A percentile compares a stretch with the other conserved stretches of the same genome.
Conservation (phyloP, 2,113 vertebrate genomes). For the Laterallus jamaicensis region DNA sequence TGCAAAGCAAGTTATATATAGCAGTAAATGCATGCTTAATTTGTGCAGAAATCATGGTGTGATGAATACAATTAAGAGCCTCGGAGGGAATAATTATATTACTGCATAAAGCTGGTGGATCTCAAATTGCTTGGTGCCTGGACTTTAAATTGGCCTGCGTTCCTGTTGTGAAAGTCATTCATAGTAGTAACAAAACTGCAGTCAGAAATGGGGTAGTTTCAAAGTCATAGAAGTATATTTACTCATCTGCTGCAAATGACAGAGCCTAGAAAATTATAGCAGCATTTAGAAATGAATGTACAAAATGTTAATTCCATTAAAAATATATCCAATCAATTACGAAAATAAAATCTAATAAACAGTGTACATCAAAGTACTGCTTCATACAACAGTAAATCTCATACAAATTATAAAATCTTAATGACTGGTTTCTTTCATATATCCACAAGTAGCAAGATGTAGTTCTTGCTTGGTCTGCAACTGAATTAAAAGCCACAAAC, state of each 20-base stretch:
- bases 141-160: constrained; percentile 85
- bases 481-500: not conserved
- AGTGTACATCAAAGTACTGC: not conserved
- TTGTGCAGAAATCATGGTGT: constrained; percentile 88
- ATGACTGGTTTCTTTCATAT: not conserved
- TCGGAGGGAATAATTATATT: constrained; percentile 89
- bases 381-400: not conserved
- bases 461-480: not conserved
- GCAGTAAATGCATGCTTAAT: constrained; percentile 87
- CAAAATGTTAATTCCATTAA: not conserved
- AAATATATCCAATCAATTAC: not conserved
- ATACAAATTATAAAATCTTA: not conserved
- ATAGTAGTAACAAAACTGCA: constrained; percentile 71
- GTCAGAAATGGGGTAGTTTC: constrained; percentile 71
- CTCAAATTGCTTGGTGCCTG: constrained; percentile 86
- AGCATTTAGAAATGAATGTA: not conserved
- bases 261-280: constrained; percentile 15
- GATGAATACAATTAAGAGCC: constrained; percentile 90
- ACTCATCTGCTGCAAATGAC: constrained; percentile 50
- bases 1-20: constrained; percentile 87
- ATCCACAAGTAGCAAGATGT: not conserved
- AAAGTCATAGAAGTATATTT: constrained; percentile 77
- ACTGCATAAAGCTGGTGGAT: constrained; percentile 85
- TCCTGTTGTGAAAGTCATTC: constrained; percentile 86
- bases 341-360: constrained; percentile 31